Conservation (phyloP, 2,113 vertebrate genomes). For the Psilopogon haemacephalus region DNA sequence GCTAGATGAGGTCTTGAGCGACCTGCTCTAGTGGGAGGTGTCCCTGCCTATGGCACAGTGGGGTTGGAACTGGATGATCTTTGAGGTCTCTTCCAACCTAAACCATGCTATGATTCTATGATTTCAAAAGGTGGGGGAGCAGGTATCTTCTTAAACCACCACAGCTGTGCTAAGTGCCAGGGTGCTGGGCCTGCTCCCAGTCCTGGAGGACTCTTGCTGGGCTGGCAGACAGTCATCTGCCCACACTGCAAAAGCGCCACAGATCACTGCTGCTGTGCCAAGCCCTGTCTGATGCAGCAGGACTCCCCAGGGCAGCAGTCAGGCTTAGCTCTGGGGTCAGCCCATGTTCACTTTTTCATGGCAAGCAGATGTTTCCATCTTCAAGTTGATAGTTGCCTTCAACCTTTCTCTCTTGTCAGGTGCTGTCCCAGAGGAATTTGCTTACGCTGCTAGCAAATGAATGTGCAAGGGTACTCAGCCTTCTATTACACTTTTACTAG, state of each 20-base stretch:
- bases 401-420: not conserved
- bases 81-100: too few species aligned
- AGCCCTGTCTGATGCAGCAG: fast-evolving
- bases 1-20: too few species aligned
- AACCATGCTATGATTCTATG: too few species aligned
- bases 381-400: not conserved
- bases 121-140: too few species aligned
- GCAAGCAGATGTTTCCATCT: not conserved
- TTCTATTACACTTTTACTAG: not conserved
- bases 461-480: not conserved
- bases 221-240: not conserved
- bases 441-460: not conserved
- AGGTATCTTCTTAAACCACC: too few species aligned
- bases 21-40: too few species aligned
- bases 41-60: too few species aligned
- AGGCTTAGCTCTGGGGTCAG: not conserved
- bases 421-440: not conserved
- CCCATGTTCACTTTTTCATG: too few species aligned
- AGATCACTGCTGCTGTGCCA: not conserved
- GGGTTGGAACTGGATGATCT: too few species aligned
- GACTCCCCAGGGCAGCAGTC: fast-evolving
- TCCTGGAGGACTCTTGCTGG: fast-evolving
- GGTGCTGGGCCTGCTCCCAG: not conserved
- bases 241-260: not conserved
- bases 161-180: not conserved